Evolutionary conservation across 2,797 vertebrate genomes (phyloP).

Genomic region (Sphenodon punctatus): DNA sequence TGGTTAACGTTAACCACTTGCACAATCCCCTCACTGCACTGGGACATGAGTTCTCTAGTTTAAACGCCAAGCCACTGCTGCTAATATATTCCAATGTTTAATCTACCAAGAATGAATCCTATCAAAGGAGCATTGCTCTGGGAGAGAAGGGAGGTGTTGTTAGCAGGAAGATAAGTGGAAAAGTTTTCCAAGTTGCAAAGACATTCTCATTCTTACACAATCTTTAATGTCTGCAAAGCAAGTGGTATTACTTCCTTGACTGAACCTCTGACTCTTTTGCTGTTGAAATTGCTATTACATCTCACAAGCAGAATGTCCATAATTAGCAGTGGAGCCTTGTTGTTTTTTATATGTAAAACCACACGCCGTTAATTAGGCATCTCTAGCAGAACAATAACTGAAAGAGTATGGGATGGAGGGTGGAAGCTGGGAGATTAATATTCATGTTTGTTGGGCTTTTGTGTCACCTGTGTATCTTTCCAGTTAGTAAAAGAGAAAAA

Average conservation of each 20-base stretch:
- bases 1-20: neutral
- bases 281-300: neutral
- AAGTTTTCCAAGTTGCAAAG: neutral
- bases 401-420: neutral
- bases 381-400: neutral
- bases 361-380: slow-evolving; percentile 12
- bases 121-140: neutral
- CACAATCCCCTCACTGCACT: neutral
- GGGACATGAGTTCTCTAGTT: neutral
- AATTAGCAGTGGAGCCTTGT: neutral
- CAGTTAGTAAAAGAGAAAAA: neutral
- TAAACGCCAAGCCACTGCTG: neutral
- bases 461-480: neutral
- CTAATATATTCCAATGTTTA: neutral
- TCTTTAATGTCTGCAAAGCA: neutral
- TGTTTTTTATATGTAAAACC: neutral
- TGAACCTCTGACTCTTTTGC: neutral
- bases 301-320: neutral
- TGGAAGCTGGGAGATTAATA: neutral
- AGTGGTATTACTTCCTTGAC: neutral
- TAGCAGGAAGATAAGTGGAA: neutral
- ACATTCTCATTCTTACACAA: neutral
- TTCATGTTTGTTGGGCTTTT: neutral
- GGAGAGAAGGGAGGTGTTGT: neutral
- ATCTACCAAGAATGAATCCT: neutral